Evolutionary conservation across 2,888 invertebrate genomes (phyloP).

Genomic region (Leptopterna dolabrata): DNA sequence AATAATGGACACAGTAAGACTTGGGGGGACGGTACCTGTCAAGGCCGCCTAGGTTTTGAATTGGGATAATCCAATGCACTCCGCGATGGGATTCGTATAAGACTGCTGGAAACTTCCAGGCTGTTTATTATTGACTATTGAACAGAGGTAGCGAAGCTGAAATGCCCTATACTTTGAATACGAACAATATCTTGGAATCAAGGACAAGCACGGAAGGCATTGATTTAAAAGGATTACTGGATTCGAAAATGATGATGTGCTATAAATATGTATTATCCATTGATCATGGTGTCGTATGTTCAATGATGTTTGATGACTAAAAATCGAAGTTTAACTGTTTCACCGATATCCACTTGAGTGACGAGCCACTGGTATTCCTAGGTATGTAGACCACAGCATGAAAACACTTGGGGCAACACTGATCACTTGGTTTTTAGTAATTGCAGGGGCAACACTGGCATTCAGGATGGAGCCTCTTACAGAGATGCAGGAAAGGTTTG

Average conservation of each 20-base stretch:
- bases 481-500: slow-evolving; percentile 62
- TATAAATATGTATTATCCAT: background rate
- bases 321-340: background rate
- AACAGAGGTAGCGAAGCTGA: too few species aligned
- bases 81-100: too few species aligned
- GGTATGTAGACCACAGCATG: slow-evolving; percentile 14
- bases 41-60: too few species aligned
- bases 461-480: slow-evolving; percentile 45
- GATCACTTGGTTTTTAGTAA: slow-evolving; percentile 27
- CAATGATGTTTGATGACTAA: background rate
- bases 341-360: slow-evolving; percentile 26
- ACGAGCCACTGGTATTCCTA: slow-evolving; percentile 39
- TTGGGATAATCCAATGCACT: too few species aligned
- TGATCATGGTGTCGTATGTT: background rate
- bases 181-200: too few species aligned
- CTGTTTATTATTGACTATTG: too few species aligned
- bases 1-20: too few species aligned
- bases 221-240: background rate
- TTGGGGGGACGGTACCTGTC: too few species aligned
- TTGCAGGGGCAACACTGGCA: slow-evolving; percentile 29
- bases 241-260: background rate
- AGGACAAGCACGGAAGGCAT: too few species aligned
- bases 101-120: too few species aligned
- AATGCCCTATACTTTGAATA: too few species aligned
- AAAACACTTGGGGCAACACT: slow-evolving; percentile 37